These are phyloP conservation scores for Cataglyphis livida DNA, from an alignment of 2,888 invertebrate genomes.

Conservation along the genomic window DNA sequence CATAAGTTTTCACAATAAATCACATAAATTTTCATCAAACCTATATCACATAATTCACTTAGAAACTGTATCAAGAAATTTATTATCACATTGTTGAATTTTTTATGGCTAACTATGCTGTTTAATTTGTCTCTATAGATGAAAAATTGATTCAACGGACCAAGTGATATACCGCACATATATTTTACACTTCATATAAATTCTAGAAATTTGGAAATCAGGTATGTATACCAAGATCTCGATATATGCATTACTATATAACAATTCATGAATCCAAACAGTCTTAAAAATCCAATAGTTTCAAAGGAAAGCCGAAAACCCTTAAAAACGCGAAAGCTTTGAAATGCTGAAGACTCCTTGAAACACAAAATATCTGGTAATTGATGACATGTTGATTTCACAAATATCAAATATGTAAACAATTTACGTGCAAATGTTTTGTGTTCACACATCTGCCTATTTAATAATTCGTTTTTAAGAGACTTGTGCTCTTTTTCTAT, in stretches of 20 bases:
- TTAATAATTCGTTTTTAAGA: slow-evolving; percentile 63
- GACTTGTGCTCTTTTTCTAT: slow-evolving; percentile 55
- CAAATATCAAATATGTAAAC: slow-evolving; percentile 54
- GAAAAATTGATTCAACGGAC: slow-evolving; percentile 57
- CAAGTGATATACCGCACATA: slow-evolving; percentile 20
- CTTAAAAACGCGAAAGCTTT: slow-evolving; percentile 63
- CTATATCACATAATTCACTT: too few species aligned
- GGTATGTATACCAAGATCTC: slow-evolving; percentile 34
- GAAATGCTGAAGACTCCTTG: slow-evolving; percentile 65
- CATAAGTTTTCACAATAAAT: slow-evolving; percentile 36
- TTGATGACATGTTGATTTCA: slow-evolving; percentile 62
- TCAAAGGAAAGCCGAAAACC: slow-evolving; percentile 37
- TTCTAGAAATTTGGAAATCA: slow-evolving; percentile 52
- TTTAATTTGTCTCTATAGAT: slow-evolving; percentile 50
- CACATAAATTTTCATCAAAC: slow-evolving; percentile 57
- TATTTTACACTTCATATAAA: slow-evolving; percentile 49
- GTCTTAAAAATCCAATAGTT: slow-evolving; percentile 53
- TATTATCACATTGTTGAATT: slow-evolving; percentile 14
- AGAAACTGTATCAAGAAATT: slow-evolving; percentile 23
- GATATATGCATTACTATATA: slow-evolving; percentile 45
- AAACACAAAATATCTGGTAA: slow-evolving; percentile 68
- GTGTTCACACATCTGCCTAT: slow-evolving; percentile 61
- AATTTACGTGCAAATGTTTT: slow-evolving; percentile 63
- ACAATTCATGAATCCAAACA: slow-evolving; percentile 60
- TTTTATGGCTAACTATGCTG: slow-evolving; percentile 47